Percentiles rank a stretch among this genome's conserved stretches.
phyloP scores from a whole-genome alignment of 1,140 invertebrate genomes.

The Aphaenogaster floridana region DNA sequence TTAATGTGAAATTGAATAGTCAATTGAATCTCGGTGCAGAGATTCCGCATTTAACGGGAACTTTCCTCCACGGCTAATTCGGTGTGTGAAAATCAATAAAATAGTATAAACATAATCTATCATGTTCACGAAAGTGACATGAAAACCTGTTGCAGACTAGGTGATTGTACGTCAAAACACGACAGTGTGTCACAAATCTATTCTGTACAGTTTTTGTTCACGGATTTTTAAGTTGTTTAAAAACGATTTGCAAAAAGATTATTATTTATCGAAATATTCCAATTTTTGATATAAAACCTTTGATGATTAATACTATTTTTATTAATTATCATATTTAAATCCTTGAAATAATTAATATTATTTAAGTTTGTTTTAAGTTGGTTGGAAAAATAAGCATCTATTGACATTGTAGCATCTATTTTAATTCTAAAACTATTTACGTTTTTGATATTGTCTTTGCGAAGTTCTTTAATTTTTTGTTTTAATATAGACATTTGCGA shows the following conservation, averaged over 20 bases:
- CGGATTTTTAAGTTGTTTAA: slow-evolving; percentile 4
- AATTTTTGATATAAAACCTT: background rate
- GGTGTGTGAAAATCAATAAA: slow-evolving; percentile 39
- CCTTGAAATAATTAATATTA: background rate
- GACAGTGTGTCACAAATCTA: slow-evolving; percentile 3
- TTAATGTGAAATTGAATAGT: slow-evolving; percentile 21
- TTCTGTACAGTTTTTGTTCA: background rate
- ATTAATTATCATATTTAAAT: background rate
- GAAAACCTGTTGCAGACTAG: slow-evolving; percentile 54
- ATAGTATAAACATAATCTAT: slow-evolving; percentile 51
- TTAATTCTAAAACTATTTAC: background rate
- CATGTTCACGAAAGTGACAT: slow-evolving; percentile 30
- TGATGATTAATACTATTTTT: background rate
- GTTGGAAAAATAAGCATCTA: background rate
- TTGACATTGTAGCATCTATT: background rate
- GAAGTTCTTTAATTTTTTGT: background rate
- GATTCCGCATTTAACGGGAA: slow-evolving; percentile 1
- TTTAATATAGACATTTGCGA: background rate
- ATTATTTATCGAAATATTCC: slow-evolving; percentile 1
- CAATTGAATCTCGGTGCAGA: background rate
- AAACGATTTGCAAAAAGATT: background rate
- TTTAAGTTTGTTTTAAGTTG: background rate
- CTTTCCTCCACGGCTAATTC: background rate
- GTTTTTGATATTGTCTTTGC: background rate
- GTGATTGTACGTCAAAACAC: slow-evolving; percentile 40